Evolutionary conservation across 2,888 invertebrate species (phyloP).

Genomic region (Ceramica pisi): DNA sequence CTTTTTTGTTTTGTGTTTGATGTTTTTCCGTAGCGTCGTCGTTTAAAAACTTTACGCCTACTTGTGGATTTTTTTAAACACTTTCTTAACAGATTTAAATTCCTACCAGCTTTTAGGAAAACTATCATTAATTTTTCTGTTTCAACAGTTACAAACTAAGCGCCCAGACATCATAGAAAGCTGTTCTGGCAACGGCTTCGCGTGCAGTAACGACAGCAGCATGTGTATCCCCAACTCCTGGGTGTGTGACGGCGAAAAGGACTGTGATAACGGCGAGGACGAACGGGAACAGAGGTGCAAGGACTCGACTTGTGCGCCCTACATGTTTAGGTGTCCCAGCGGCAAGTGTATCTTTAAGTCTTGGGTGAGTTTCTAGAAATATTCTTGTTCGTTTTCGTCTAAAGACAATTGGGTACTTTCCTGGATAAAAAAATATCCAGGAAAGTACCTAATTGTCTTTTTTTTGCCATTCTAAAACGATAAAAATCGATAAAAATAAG

Average conservation of each 20-base stretch:
- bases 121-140: not conserved
- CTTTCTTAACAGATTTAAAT: no score
- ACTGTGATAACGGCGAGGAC: conserved; percentile 94
- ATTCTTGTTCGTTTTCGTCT: not conserved
- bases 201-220: conserved; percentile 81
- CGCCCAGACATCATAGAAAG: conserved; percentile 74
- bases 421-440: no score
- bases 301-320: conserved; percentile 92
- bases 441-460: no score
- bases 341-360: conserved; percentile 90
- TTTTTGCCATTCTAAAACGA: no score
- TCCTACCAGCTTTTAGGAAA: no score
- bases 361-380: conserved; percentile 85
- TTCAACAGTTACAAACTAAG: conserved; percentile 68
- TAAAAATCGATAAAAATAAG: no score
- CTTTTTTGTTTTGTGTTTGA: not conserved
- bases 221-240: conserved; percentile 94
- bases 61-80: no score
- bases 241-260: conserved; percentile 95
- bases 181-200: conserved; percentile 79
- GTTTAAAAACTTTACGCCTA: not conserved
- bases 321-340: conserved; percentile 93
- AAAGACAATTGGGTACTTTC: no score
- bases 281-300: conserved; percentile 92
- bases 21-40: not conserved